A percentile compares a stretch with the other conserved stretches of the same genome.
Conservation (phyloP, 2,113 vertebrate genomes). For the Alligator mississippiensis region DNA sequence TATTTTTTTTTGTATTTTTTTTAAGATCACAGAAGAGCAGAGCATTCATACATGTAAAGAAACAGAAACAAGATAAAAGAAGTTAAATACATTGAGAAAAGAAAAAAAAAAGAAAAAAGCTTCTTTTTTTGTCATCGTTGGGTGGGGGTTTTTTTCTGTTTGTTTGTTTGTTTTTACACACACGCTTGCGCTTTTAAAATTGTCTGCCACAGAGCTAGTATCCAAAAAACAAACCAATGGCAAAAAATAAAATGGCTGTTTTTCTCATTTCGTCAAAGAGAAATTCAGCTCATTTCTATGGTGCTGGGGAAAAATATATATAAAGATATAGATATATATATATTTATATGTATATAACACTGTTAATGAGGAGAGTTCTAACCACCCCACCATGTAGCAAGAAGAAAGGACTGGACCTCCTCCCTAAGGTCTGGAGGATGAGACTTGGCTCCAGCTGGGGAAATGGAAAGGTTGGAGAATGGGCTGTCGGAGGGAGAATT, state of each 20-base stretch:
- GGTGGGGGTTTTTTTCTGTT: slow-evolving; percentile 11
- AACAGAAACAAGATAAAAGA: slow-evolving; percentile 84
- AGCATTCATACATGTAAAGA: slow-evolving; percentile 86
- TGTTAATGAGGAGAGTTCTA: slow-evolving; percentile 84
- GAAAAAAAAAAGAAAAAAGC: slow-evolving; percentile 76
- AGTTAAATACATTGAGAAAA: slow-evolving; percentile 85
- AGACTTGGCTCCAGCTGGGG: slow-evolving; percentile 69
- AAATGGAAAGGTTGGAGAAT: slow-evolving; percentile 13
- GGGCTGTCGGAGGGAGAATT: not conserved
- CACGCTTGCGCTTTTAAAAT: slow-evolving; percentile 74
- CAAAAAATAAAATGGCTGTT: slow-evolving; percentile 76
- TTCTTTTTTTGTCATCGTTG: slow-evolving; percentile 52
- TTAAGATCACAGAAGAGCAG: slow-evolving; percentile 87
- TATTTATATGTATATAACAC: slow-evolving; percentile 87
- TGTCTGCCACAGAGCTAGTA: slow-evolving; percentile 80
- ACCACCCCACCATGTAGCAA: slow-evolving; percentile 76
- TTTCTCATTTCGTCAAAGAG: slow-evolving; percentile 78
- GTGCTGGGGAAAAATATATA: slow-evolving; percentile 83
- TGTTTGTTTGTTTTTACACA: slow-evolving; percentile 55
- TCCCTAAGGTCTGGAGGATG: slow-evolving; percentile 66
- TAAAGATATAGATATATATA: slow-evolving; percentile 82
- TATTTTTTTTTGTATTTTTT: slow-evolving; percentile 72
- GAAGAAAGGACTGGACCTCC: slow-evolving; percentile 71
- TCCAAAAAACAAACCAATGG: slow-evolving; percentile 72
- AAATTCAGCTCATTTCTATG: slow-evolving; percentile 82